Evolutionary conservation across 2,113 vertebrate species (phyloP).

Genomic region (Acrocephalus kingi): DNA sequence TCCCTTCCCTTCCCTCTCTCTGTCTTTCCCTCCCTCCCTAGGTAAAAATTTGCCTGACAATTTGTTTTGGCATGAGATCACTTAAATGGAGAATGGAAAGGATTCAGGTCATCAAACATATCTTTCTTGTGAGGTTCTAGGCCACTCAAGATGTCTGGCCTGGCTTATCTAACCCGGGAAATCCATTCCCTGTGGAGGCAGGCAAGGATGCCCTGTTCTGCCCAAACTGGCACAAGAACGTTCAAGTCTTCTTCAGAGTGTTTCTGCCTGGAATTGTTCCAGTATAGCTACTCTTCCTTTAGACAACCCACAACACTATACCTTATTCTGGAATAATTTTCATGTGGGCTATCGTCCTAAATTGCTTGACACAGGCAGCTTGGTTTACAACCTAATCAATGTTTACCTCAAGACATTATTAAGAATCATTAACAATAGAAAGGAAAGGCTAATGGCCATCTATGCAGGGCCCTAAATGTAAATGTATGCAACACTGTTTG

Average conservation of each 20-base stretch:
- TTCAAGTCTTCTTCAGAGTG: neutral
- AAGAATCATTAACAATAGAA: constrained; percentile 10
- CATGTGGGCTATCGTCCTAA: neutral
- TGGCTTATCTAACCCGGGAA: neutral
- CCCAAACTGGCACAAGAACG: neutral
- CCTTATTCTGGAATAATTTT: constrained; percentile 25
- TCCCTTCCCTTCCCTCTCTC: too few relatives aligned
- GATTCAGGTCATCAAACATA: neutral
- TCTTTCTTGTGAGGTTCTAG: neutral
- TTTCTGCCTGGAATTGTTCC: neutral
- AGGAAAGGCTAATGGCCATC: neutral
- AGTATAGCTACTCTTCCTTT: neutral
- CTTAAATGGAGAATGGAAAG: neutral
- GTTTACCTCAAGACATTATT: neutral
- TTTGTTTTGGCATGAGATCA: neutral
- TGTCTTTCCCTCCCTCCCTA: fast-evolving
- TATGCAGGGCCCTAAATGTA: neutral
- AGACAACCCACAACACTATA: neutral
- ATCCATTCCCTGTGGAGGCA: neutral
- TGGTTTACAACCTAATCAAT: constrained; percentile 35
- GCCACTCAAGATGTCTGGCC: neutral
- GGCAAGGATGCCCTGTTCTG: neutral
- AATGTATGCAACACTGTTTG: neutral
- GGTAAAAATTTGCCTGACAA: neutral
- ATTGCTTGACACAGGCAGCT: constrained; percentile 3